Percentiles rank a stretch among this genome's conserved stretches.
phyloP scores from a whole-genome alignment of 2,797 vertebrate genomes.

The Poecilia wingei region DNA sequence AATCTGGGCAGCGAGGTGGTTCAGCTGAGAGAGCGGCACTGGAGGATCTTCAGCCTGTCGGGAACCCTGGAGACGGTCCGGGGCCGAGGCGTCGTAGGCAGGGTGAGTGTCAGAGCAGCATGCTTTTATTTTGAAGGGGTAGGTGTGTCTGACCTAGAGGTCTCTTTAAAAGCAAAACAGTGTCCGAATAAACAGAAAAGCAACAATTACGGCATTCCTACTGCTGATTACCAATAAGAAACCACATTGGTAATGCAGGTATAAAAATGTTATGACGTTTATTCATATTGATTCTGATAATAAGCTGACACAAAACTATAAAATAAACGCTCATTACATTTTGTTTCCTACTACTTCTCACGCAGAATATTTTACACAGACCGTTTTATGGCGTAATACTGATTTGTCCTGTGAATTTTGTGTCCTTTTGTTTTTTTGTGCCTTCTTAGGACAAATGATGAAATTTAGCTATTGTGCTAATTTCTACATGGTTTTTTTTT shows the following conservation, averaged over 20 bases:
- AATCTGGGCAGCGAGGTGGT: slow-evolving; percentile 94
- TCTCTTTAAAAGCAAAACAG: not conserved
- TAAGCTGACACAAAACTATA: not conserved
- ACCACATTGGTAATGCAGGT: not conserved
- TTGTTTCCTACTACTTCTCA: not conserved
- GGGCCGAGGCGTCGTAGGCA: slow-evolving; percentile 94
- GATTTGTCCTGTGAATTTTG: too few species aligned
- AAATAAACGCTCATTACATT: not conserved
- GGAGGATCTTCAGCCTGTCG: slow-evolving; percentile 98
- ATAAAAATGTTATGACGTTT: not conserved
- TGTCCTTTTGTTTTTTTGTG: too few species aligned
- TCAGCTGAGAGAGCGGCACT: slow-evolving; percentile 95
- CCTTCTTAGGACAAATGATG: too few species aligned
- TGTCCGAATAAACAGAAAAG: not conserved
- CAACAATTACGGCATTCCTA: not conserved
- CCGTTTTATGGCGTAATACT: not conserved
- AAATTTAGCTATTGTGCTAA: too few species aligned
- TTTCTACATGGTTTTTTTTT: too few species aligned
- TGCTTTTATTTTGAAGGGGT: not conserved
- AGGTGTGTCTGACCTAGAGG: not conserved
- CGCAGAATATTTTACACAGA: not conserved
- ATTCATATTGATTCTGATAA: not conserved
- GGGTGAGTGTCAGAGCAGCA: slow-evolving; percentile 75
- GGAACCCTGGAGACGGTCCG: slow-evolving; percentile 96
- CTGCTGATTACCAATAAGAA: not conserved